Percentiles rank a stretch among this genome's conserved stretches.
Evolutionary conservation across 2,888 invertebrate species (phyloP).

Genomic region (Chrysolina oricalcia): DNA sequence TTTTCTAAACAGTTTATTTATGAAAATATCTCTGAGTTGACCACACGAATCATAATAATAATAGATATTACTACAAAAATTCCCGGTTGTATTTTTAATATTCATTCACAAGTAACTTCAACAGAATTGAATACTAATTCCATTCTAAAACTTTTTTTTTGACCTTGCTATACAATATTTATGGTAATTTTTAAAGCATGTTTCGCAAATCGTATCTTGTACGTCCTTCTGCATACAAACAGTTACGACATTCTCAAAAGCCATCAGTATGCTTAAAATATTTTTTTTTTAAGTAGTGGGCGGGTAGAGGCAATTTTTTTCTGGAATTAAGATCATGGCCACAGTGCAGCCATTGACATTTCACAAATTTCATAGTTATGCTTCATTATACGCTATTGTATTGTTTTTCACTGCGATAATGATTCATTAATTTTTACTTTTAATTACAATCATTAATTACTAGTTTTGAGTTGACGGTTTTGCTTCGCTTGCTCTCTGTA

Average conservation of each 20-base stretch:
- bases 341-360: constrained; percentile 25
- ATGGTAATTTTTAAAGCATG: too few relatives aligned
- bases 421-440: constrained; percentile 24
- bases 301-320: not conserved
- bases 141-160: too few relatives aligned
- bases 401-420: constrained; percentile 18
- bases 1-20: too few relatives aligned
- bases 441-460: constrained; percentile 26
- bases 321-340: constrained; percentile 19
- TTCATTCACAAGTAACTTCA: too few relatives aligned
- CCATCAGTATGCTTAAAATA: not conserved
- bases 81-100: too few relatives aligned
- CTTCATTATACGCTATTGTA: constrained; percentile 31
- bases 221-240: too few relatives aligned
- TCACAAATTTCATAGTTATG: constrained; percentile 25
- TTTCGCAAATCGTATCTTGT: too few relatives aligned
- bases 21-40: too few relatives aligned
- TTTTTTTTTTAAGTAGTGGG: not conserved
- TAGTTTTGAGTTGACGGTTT: constrained; percentile 21
- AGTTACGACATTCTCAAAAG: not conserved
- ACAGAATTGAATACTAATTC: too few relatives aligned
- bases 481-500: constrained; percentile 26
- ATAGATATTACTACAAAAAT: too few relatives aligned
- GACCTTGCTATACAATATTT: too few relatives aligned
- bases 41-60: too few relatives aligned